A percentile compares a stretch with the other conserved stretches of the same genome.
Evolutionary conservation across 2,888 invertebrate genomes (phyloP).

Genomic region (Hypselothyrea guttata): DNA sequence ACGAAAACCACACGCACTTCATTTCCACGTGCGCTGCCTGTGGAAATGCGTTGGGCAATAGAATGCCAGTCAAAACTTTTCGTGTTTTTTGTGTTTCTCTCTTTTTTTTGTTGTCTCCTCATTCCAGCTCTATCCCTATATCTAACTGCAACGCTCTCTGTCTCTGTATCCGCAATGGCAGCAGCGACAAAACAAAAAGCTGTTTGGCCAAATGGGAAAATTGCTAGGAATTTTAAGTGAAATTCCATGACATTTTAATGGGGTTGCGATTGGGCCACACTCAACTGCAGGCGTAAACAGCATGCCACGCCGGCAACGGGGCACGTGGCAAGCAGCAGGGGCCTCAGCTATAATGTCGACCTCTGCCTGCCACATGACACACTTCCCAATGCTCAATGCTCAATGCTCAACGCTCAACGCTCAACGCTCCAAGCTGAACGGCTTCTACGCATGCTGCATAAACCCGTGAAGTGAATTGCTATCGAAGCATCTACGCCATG

Average conservation of each 20-base stretch:
- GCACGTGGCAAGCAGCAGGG: neutral
- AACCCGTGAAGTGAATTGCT: neutral
- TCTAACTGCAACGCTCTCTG: slow-evolving; percentile 1
- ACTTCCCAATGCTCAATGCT: slow-evolving; percentile 7
- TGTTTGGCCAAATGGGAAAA: slow-evolving; percentile 57
- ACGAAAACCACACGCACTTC: slow-evolving; percentile 58
- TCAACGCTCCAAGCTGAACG: too few species aligned
- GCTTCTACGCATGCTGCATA: neutral
- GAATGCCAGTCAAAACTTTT: slow-evolving; percentile 69
- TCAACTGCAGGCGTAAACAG: slow-evolving; percentile 43
- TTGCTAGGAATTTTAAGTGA: slow-evolving; percentile 69
- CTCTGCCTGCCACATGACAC: slow-evolving; percentile 9
- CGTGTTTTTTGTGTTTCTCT: too few species aligned
- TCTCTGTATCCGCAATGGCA: neutral
- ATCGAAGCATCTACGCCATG: too few species aligned
- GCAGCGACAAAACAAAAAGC: slow-evolving; percentile 48
- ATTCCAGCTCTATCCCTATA: neutral
- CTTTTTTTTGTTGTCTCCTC: too few species aligned
- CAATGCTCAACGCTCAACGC: slow-evolving; percentile 8
- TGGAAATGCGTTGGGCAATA: slow-evolving; percentile 62
- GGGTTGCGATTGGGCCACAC: slow-evolving; percentile 55
- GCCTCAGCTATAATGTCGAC: too few species aligned
- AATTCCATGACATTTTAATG: slow-evolving; percentile 76
- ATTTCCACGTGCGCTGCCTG: slow-evolving; percentile 67
- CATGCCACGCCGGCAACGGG: neutral